Base-by-base conservation (phyloP, 1,140 invertebrate genomes). In the Drosophila subpulchrella region DNA sequence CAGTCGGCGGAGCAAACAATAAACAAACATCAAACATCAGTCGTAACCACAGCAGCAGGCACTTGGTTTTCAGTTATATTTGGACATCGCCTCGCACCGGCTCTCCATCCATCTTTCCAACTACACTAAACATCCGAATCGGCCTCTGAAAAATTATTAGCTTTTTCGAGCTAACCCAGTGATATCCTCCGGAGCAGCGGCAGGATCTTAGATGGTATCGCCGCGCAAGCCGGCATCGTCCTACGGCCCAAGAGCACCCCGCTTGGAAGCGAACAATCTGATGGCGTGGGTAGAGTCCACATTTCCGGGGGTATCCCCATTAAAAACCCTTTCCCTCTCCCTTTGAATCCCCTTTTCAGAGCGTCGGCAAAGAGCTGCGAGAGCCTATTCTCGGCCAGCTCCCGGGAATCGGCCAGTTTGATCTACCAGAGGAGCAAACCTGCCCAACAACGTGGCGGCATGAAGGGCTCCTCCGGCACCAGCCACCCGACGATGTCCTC, bases 361-460 rank as follows among this genome's bases (percentile, higher is more conserved):
- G 56, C 85, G 2, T 88, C 91, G 15, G 73, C 83, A 4, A 92
- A 92, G 55, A 92, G 91, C 47, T 91, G 88, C 39, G 91, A 92
- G 54, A 92, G 91, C 73, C 61, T 92, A 0, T 92, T 86, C 55
- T 92, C 91, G 36, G 78, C 83, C 24, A 92, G 91, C 57, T 92
- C 91, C 17, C 88, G 88, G 32, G 85, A 81, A 46, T 92, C 91
- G 4, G 86, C 78, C 12, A 81, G 83, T 27, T 66, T 84, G 24
- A 73, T 92, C 17, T 92, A 91, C 74, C 78, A 90, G 20, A 62
- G 85, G 4, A 91, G 90, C 41, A 74, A 66, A 3, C 17, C 57
- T 6, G 32, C 10, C 5, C 38, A 53, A 15, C 17, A 54, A 11
- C 71, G 70, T 4, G 38, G 12, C 12, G 72, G 51, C 17, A 39